A percentile compares a stretch with the other conserved stretches of the same genome.
phyloP scores from a whole-genome alignment of 1,140 invertebrate genomes.

The Marisa cornuarietis region DNA sequence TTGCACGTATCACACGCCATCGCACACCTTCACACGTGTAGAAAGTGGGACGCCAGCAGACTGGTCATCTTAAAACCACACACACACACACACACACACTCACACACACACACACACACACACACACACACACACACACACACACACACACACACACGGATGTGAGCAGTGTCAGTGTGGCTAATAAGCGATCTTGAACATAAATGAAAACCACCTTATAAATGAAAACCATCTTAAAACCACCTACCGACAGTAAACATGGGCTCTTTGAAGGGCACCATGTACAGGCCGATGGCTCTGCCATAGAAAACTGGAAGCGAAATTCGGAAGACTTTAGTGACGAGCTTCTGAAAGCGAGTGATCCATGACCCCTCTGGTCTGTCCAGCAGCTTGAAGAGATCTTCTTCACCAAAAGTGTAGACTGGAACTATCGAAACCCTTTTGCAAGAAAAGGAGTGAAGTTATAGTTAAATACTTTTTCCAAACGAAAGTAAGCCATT shows the following conservation, averaged over 20 bases:
- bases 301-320: constrained; percentile 84
- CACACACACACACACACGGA: not conserved
- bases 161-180: no score
- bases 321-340: constrained; percentile 78
- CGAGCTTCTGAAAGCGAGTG: constrained; percentile 75
- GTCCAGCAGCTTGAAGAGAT: constrained; percentile 80
- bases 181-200: no score
- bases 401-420: constrained; percentile 91
- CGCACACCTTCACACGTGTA: no score
- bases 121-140: not conserved
- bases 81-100: no score
- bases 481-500: no score
- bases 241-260: constrained; percentile 83
- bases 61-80: no score
- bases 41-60: no score
- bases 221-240: no score
- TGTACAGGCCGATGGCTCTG: constrained; percentile 87
- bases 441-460: constrained; percentile 1
- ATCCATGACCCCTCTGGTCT: constrained; percentile 79
- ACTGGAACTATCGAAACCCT: constrained; percentile 83
- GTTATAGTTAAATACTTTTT: no score
- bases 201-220: no score
- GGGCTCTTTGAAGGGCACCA: constrained; percentile 81
- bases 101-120: not conserved
- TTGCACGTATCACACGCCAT: no score